Conservation (phyloP, 2,797 vertebrate genomes). For the Ibycter americanus region DNA sequence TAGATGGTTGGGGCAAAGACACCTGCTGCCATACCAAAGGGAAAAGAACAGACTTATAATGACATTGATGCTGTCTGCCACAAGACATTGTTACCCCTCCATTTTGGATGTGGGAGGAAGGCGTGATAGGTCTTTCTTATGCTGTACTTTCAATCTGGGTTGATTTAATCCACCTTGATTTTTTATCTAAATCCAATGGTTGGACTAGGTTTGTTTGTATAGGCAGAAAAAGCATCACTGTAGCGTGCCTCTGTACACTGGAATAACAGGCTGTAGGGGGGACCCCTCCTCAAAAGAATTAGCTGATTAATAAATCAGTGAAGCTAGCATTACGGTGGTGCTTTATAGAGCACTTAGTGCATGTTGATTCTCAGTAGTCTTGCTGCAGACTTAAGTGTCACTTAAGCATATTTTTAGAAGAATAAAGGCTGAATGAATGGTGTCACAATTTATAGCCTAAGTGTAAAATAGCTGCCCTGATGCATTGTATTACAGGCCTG, state of each 20-base stretch:
- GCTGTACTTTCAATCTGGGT: neutral
- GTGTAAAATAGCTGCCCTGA: neutral
- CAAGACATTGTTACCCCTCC: neutral
- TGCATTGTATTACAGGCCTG: neutral
- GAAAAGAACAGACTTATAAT: neutral
- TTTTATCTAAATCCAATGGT: neutral
- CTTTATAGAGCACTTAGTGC: neutral
- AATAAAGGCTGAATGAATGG: neutral
- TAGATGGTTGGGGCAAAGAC: neutral
- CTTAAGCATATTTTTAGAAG: slow-evolving; percentile 22
- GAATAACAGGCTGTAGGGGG: neutral
- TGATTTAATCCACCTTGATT: neutral
- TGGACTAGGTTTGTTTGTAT: neutral
- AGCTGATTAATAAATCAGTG: neutral
- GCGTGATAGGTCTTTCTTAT: neutral
- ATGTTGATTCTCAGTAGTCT: neutral
- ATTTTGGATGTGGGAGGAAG: neutral
- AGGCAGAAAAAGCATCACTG: neutral
- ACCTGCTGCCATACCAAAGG: neutral
- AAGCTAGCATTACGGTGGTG: neutral
- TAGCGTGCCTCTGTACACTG: neutral
- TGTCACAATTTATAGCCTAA: neutral
- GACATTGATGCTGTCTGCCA: neutral
- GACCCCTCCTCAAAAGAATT: neutral
- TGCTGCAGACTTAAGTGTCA: neutral